A percentile compares a stretch with the other conserved stretches of the same genome.
Conservation (phyloP, 1,140 invertebrate species). For the Drosophila pseudoananassae region DNA sequence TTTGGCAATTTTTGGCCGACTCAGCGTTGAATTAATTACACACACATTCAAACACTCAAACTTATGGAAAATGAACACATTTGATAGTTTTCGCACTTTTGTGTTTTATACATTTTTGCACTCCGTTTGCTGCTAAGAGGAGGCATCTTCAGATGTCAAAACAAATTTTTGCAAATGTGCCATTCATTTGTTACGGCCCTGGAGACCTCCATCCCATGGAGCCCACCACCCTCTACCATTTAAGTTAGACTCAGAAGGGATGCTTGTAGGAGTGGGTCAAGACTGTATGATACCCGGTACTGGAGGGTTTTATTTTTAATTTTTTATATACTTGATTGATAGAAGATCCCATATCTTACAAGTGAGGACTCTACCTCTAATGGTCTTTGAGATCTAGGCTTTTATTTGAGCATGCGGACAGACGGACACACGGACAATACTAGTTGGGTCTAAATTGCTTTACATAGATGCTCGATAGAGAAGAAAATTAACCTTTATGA, state of each 20-base stretch:
- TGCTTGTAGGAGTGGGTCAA: neutral
- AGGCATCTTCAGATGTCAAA: slow-evolving; percentile 66
- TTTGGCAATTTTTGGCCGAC: slow-evolving; percentile 52
- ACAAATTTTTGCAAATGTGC: slow-evolving; percentile 74
- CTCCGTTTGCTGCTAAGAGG: slow-evolving; percentile 14
- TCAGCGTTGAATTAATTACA: slow-evolving; percentile 76
- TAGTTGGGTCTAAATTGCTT: too few relatives aligned
- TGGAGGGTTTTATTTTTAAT: too few relatives aligned
- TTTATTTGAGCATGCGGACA: too few relatives aligned
- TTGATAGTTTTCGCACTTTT: slow-evolving; percentile 62
- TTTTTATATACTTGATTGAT: too few relatives aligned
- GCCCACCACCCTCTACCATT: neutral
- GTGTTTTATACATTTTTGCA: slow-evolving; percentile 57
- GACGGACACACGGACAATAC: too few relatives aligned
- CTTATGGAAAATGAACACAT: slow-evolving; percentile 1
- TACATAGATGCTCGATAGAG: too few relatives aligned
- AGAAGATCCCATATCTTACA: too few relatives aligned
- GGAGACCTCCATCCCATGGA: neutral
- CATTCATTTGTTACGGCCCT: slow-evolving; percentile 72
- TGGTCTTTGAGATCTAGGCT: too few relatives aligned
- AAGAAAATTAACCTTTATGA: too few relatives aligned
- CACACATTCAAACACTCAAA: neutral
- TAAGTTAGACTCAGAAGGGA: too few relatives aligned
- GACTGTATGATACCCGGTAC: neutral
- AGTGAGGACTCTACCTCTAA: too few relatives aligned